phyloP scores from a whole-genome alignment of 2,888 invertebrate species.

The Osedax frankpressi region DNA sequence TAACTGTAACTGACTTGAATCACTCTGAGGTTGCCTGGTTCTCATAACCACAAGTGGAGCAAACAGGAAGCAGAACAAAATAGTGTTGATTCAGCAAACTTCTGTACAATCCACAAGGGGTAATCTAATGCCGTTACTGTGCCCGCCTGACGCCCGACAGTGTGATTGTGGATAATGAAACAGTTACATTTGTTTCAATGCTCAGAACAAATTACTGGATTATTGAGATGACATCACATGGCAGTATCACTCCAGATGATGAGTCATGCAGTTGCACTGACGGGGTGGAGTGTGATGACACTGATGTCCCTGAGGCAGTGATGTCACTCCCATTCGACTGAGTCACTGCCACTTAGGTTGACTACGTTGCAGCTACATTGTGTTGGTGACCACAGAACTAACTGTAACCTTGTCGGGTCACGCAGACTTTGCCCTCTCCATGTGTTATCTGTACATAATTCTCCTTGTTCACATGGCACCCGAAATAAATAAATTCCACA shows the following conservation, averaged over 20 bases:
- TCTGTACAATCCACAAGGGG: neutral
- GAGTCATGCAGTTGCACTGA: neutral
- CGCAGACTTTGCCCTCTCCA: neutral
- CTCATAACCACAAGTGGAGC: neutral
- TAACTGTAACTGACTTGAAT: neutral
- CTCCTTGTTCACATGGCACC: too few relatives aligned
- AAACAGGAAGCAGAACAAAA: neutral
- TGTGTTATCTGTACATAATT: neutral
- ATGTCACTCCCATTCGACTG: neutral
- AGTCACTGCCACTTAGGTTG: slow-evolving; percentile 3
- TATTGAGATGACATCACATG: neutral
- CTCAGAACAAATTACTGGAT: neutral
- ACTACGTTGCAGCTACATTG: neutral
- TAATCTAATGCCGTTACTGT: neutral
- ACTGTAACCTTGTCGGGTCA: neutral
- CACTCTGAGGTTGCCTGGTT: slow-evolving; percentile 2
- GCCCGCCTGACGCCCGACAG: neutral
- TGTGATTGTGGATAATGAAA: neutral
- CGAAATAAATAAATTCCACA: too few relatives aligned
- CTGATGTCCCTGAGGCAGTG: neutral
- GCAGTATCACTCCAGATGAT: neutral
- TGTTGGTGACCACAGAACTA: neutral
- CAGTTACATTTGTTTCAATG: neutral
- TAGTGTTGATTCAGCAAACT: neutral
- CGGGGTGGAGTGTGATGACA: neutral